Evolutionary conservation across 2,888 invertebrate species (phyloP), one percentile per base, ranked within the genome.

Genomic region (Blastobasis adustella): DNA sequence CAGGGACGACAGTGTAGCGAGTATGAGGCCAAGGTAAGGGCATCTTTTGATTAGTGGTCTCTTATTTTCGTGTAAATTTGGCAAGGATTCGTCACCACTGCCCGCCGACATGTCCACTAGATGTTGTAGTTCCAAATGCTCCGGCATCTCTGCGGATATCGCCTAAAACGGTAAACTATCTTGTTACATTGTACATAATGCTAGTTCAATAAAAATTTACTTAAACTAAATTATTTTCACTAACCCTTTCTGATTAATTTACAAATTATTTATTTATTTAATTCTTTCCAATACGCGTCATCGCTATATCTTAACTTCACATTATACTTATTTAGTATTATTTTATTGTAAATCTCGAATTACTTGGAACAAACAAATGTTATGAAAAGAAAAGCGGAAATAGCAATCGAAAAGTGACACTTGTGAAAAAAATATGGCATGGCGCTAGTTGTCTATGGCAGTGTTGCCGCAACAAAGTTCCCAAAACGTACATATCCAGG

Each of bases 1-100:
- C 48, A 97, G 82, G 10, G 96, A 96, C 8, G 97, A 97, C 47
- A 96, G 76, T 0, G 95, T 95, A 10, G 96, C 96, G 51, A 96
- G 85, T 59, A 96, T 86, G 57, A 97, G 89, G 40, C 97, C 97
- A 57, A 96, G 86, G 69, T 95, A 96, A 0, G 96, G 95, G 67
- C 93, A 94, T 66, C 89, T 75, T 67, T 87, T 79, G 52, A 83
- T 73, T 6, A 88, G 76, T 38, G 88, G 89, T 55, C 85, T 73
- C 58, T 89, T 80, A 71, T 87, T 83, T 70, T 87, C 85, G 45
- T 82, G 66, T 53, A 83, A 69, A 69, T 86, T 85, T 52, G 84
- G 79, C 56, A 82, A 56, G 3, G 82, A 82, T 61, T 85, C 89
- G 62, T 89, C 85, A 49, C 86, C 89, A 58, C 88, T 90, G 49